phyloP scores from a whole-genome alignment of 1,140 invertebrate genomes.

The Ostrea denselamellosa region DNA sequence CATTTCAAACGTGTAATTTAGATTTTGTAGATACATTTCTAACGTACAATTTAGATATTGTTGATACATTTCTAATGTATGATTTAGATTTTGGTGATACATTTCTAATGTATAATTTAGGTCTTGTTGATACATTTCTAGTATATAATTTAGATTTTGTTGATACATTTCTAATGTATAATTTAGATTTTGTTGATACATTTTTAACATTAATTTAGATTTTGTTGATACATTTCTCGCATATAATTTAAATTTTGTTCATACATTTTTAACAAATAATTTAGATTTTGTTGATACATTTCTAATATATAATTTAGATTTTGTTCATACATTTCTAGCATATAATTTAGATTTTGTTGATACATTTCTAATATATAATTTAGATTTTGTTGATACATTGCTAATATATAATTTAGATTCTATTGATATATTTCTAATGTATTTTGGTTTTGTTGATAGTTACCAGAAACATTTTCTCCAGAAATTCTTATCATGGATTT shows the following conservation, averaged over 20 bases:
- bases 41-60: no score
- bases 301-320: no score
- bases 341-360: neutral
- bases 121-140: neutral
- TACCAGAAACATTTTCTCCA: constrained; percentile 28
- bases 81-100: neutral
- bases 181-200: no score
- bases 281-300: neutral
- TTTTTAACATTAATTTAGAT: neutral
- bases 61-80: neutral
- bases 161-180: no score
- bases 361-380: no score
- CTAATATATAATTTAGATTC: neutral
- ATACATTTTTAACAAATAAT: neutral
- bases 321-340: neutral
- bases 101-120: no score
- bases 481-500: constrained; percentile 37
- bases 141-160: neutral
- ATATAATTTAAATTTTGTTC: no score
- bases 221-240: no score
- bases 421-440: neutral
- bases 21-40: neutral
- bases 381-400: no score
- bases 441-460: neutral
- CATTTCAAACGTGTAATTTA: neutral